Conservation (phyloP, 2,888 invertebrate genomes). For the Sturmia bella region DNA sequence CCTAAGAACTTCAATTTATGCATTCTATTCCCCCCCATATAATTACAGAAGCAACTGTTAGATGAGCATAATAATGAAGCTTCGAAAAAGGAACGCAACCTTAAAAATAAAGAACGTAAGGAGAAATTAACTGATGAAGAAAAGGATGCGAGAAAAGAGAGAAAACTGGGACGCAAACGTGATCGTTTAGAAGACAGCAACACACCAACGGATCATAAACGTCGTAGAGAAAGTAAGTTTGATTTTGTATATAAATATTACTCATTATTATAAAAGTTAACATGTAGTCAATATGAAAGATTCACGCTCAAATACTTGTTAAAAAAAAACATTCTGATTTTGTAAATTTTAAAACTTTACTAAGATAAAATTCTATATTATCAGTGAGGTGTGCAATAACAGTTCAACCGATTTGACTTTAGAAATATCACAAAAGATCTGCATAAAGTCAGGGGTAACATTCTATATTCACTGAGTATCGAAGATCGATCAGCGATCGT, state of each 20-base stretch:
- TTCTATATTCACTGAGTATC: too few species aligned
- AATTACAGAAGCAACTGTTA: constrained; percentile 78
- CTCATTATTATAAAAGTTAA: too few species aligned
- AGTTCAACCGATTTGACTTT: too few species aligned
- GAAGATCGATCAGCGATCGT: too few species aligned
- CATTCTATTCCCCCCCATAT: constrained; percentile 69
- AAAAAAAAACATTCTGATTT: too few species aligned
- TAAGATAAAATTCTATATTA: too few species aligned
- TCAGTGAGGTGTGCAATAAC: too few species aligned
- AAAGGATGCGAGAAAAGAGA: constrained; percentile 90
- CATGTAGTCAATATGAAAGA: too few species aligned
- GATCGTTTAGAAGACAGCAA: constrained; percentile 89
- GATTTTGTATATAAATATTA: background rate
- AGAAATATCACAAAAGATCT: too few species aligned
- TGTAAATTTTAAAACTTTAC: too few species aligned
- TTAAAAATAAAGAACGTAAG: constrained; percentile 84
- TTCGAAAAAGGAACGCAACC: constrained; percentile 83
- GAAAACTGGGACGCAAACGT: constrained; percentile 90
- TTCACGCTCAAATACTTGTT: too few species aligned
- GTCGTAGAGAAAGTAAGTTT: constrained; percentile 88
- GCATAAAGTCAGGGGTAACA: too few species aligned
- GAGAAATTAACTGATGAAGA: constrained; percentile 89
- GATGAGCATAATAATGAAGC: constrained; percentile 78
- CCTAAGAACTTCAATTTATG: constrained; percentile 28
- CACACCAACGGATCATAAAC: constrained; percentile 87